A percentile compares a stretch with the other conserved stretches of the same genome.
Conservation (phyloP, 2,113 vertebrate species). For the Thymallus thymallus region DNA sequence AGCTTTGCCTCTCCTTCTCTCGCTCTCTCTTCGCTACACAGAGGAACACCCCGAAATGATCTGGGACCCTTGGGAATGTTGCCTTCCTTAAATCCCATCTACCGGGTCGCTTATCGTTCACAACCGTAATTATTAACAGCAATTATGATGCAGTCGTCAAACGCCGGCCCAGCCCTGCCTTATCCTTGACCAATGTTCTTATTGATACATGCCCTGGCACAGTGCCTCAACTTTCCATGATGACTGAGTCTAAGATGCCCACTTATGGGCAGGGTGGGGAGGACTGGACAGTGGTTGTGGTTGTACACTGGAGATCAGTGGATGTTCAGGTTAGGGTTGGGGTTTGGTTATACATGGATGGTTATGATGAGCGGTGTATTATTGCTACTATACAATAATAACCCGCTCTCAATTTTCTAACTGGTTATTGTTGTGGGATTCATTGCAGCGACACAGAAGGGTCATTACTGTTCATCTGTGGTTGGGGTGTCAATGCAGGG, state of each 20-base stretch:
- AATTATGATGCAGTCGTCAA: conserved; percentile 49
- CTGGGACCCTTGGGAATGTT: conserved; percentile 24
- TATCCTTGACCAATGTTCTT: conserved; percentile 74
- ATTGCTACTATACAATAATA: background rate
- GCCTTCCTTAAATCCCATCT: conserved; percentile 55
- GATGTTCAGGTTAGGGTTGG: background rate
- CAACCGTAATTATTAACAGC: conserved; percentile 78
- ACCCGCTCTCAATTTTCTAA: too few species aligned
- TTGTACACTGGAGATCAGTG: background rate
- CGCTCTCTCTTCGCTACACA: conserved; percentile 2
- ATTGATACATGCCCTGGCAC: conserved; percentile 57
- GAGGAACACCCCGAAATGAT: conserved; percentile 32
- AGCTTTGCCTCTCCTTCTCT: background rate
- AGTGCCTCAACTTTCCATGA: conserved; percentile 23
- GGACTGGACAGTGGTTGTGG: conserved; percentile 32
- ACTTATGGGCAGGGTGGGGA: conserved; percentile 29
- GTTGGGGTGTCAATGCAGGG: too few species aligned
- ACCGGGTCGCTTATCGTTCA: conserved; percentile 37
- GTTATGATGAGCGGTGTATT: background rate
- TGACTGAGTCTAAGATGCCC: conserved; percentile 6
- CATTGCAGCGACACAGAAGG: too few species aligned
- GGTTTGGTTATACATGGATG: background rate
- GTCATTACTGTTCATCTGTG: too few species aligned
- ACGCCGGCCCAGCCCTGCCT: conserved; percentile 30
- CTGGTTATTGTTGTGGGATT: too few species aligned